phyloP scores from a whole-genome alignment of 2,113 vertebrate species.

The Syngnathus typhle region DNA sequence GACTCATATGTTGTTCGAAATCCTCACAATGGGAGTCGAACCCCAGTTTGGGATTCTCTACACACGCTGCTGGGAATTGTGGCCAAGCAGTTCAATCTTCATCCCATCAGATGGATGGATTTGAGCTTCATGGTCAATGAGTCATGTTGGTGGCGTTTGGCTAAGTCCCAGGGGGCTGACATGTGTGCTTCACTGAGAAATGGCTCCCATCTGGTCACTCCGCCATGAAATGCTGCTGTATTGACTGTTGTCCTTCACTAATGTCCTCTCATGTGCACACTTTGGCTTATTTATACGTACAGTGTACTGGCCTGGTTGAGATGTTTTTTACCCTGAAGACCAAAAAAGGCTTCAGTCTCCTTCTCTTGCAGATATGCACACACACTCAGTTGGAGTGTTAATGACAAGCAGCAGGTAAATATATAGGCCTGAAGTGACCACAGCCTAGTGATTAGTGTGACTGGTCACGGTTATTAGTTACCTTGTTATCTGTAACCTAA shows the following conservation, averaged over 20 bases:
- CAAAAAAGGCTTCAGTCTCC: neutral
- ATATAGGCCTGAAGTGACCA: constrained; percentile 42
- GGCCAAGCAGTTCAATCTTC: neutral
- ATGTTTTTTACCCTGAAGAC: neutral
- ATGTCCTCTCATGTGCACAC: neutral
- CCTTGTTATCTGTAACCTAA: constrained; percentile 35
- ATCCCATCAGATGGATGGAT: constrained; percentile 3
- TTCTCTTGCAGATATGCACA: neutral
- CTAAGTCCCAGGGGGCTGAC: constrained; percentile 1
- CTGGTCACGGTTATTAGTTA: constrained; percentile 53
- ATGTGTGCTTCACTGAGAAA: neutral
- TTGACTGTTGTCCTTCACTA: constrained; percentile 8
- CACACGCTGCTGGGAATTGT: too few relatives aligned
- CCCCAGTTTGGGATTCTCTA: neutral
- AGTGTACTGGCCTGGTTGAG: neutral
- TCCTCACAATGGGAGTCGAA: neutral
- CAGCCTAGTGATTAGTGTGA: constrained; percentile 57
- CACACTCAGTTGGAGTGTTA: constrained; percentile 32
- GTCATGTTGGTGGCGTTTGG: neutral
- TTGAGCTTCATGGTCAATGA: neutral
- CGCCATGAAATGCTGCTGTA: neutral
- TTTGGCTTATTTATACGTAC: neutral
- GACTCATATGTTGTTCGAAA: neutral
- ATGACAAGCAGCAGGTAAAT: constrained; percentile 64
- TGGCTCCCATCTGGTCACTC: constrained; percentile 6